Evolutionary conservation across 2,888 invertebrate genomes (phyloP).

Genomic region (Labia minor): DNA sequence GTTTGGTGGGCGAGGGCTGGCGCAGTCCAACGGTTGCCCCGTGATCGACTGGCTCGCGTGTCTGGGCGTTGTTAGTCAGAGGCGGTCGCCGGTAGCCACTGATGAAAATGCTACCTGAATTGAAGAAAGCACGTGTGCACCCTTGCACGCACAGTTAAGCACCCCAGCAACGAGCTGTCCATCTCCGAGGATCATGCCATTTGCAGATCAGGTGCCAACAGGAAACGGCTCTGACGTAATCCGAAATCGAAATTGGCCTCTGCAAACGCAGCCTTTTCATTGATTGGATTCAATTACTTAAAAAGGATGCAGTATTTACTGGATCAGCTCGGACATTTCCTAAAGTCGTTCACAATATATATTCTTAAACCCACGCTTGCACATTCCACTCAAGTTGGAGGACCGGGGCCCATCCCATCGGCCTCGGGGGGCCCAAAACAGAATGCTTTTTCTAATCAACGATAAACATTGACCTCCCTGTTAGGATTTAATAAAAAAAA

Average conservation of each 20-base stretch:
- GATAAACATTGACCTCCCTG: too few species aligned
- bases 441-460: neutral
- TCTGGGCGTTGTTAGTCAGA: constrained; percentile 13
- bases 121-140: constrained; percentile 13
- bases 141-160: neutral
- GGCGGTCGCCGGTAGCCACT: neutral
- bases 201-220: neutral
- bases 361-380: constrained; percentile 2
- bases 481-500: too few species aligned
- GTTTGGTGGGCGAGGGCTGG: neutral
- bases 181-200: neutral
- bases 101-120: constrained; percentile 13
- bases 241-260: too few species aligned
- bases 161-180: neutral
- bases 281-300: neutral
- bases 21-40: neutral
- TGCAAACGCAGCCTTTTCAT: too few species aligned
- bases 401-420: neutral
- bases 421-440: neutral
- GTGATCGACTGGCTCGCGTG: constrained; percentile 13
- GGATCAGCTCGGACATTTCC: neutral
- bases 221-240: neutral
- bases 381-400: neutral
- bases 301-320: neutral
- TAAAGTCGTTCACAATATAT: neutral